Base-by-base conservation (phyloP, 1,140 invertebrate species). In the Nymphalis io region DNA sequence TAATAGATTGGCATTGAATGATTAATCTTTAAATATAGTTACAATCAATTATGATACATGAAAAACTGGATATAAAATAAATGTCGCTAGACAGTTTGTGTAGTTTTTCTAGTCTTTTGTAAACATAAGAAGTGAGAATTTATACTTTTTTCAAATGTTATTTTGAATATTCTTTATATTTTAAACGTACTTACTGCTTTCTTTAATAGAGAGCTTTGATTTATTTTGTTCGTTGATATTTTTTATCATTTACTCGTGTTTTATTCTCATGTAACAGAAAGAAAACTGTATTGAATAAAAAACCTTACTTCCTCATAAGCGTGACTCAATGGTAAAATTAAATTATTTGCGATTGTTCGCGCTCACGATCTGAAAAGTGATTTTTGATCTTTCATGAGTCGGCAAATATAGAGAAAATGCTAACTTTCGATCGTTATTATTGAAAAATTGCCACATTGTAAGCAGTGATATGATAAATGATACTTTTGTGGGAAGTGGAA, bases 261-360 rank as follows among this genome's bases (percentile, higher is more conserved):
- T 33, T 51, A 18, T 51, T 51, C 11, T 51, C 46, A n/a, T 10
- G 46, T 44, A 51, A 48, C 11, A 60, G 57, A 27, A 58, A 66
- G 23, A 39, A 60, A 55, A 2, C 5, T 42, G 27, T 33, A 53
- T 16, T 39, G 40, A 60, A 55, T 55, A 55, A 55, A 60, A 68
- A 60, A n/a, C 21, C 23, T 53, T 23, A 62, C 39, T 69, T 69
- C 67, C 67, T 55, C n/a, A 38, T 69, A 57, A 69, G 68, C 53
- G 33, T 59, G 68, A 59, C 62, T 60, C 62, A 39, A n/a, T 60
- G 44, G 20, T 33, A 38, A 42, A 55, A 66, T 65, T 60, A 55
- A 55, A 71, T 66, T 60, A 48, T 48, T 61, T 51, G 6, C 57
- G 60, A 69, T 62, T 57, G 51, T 48, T 42, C 44, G 38, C 51